phyloP scores from a whole-genome alignment of 2,797 vertebrate genomes.

The Neosilurus hyrtlii region DNA sequence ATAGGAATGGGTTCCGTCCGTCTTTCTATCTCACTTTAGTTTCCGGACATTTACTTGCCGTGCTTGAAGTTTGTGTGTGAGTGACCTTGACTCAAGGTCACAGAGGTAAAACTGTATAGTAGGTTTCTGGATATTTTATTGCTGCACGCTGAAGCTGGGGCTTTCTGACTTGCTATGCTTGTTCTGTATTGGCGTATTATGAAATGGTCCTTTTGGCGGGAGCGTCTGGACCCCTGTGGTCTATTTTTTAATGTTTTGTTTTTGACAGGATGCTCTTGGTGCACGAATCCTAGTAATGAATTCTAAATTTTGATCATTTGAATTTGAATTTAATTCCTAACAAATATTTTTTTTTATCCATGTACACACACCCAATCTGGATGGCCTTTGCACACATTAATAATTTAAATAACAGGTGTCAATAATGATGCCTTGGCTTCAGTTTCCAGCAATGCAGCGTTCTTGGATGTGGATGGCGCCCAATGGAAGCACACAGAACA shows the following conservation, averaged over 20 bases:
- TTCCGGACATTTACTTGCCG: no score
- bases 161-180: no score
- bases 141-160: no score
- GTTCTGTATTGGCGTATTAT: no score
- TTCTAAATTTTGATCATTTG: neutral
- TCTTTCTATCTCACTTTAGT: no score
- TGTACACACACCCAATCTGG: constrained; percentile 32
- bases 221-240: no score
- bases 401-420: constrained; percentile 57
- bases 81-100: no score
- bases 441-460: constrained; percentile 39
- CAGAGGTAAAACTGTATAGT: no score
- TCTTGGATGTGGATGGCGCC: constrained; percentile 48
- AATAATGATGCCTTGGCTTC: constrained; percentile 45
- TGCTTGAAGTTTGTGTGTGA: no score
- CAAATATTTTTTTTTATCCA: constrained; percentile 19
- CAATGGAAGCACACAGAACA: constrained; percentile 54
- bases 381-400: constrained; percentile 47
- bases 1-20: no score
- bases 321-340: neutral
- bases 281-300: neutral
- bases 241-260: neutral
- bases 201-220: no score
- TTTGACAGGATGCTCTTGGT: neutral
- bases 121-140: no score